Conservation (phyloP, 2,113 vertebrate genomes). For the Channa argus region DNA sequence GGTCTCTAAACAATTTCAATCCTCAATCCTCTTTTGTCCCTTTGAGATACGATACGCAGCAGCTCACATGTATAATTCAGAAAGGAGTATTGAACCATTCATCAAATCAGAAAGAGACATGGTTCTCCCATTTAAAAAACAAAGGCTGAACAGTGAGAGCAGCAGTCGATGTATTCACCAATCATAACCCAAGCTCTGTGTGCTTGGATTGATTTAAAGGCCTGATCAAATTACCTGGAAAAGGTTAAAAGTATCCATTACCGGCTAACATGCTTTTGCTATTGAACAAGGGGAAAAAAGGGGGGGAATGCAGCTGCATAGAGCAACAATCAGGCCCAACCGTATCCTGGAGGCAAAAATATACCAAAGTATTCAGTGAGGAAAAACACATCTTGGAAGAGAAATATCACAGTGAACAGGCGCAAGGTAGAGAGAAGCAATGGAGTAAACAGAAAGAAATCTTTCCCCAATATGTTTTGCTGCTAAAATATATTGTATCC, state of each 20-base stretch:
- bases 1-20: conserved; percentile 35
- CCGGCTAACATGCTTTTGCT: conserved; percentile 74
- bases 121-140: conserved; percentile 45
- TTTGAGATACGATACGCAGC: conserved; percentile 38
- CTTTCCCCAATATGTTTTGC: conserved; percentile 4
- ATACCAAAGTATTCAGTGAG: conserved; percentile 51
- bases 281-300: conserved; percentile 61
- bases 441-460: conserved; percentile 25
- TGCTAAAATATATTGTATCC: not conserved
- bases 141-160: conserved; percentile 45
- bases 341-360: conserved; percentile 66
- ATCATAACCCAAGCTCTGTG: conserved; percentile 65
- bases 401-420: conserved; percentile 30
- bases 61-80: conserved; percentile 62
- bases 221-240: conserved; percentile 78
- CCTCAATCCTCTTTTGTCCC: conserved; percentile 41
- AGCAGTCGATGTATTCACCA: conserved; percentile 40
- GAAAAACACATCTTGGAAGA: conserved; percentile 38
- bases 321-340: conserved; percentile 58
- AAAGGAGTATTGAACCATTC: conserved; percentile 55
- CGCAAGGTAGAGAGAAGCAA: conserved; percentile 9
- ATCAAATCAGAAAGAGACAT: conserved; percentile 56
- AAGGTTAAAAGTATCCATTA: conserved; percentile 82
- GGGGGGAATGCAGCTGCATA: conserved; percentile 53
- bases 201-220: conserved; percentile 72